These are phyloP conservation scores for Leptinotarsa haldemani DNA, from an alignment of 2,888 invertebrate genomes.

Conservation along the genomic window DNA sequence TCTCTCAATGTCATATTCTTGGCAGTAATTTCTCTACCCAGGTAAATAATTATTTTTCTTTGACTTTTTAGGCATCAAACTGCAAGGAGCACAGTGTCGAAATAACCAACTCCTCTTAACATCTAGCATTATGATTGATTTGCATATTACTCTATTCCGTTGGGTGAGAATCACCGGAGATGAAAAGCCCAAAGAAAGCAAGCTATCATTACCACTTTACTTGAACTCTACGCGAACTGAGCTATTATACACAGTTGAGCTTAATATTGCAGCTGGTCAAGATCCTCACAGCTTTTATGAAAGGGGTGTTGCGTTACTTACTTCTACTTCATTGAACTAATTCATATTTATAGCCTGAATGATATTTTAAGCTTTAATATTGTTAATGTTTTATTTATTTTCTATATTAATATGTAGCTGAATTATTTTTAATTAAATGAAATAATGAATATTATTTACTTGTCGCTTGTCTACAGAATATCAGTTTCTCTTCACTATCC, in stretches of 20 bases:
- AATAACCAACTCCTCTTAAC: constrained; percentile 91
- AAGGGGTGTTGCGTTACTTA: constrained; percentile 95
- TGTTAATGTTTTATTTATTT: constrained; percentile 28
- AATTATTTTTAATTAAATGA: constrained; percentile 14
- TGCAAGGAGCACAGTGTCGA: constrained; percentile 96
- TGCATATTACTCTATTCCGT: constrained; percentile 88
- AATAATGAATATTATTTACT: too few species aligned
- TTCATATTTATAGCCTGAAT: constrained; percentile 21
- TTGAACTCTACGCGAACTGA: constrained; percentile 96
- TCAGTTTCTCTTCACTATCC: too few species aligned
- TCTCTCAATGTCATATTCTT: too few species aligned
- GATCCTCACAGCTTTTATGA: constrained; percentile 98
- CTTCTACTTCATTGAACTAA: constrained; percentile 90
- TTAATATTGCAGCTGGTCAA: constrained; percentile 90
- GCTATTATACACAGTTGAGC: constrained; percentile 93
- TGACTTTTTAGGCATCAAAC: constrained; percentile 78
- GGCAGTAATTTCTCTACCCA: too few species aligned
- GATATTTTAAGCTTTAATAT: constrained; percentile 38
- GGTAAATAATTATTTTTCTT: not conserved
- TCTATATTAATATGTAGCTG: constrained; percentile 20
- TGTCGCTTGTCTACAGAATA: too few species aligned
- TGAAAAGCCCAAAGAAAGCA: constrained; percentile 69
- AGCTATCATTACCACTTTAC: constrained; percentile 94
- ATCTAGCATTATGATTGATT: constrained; percentile 94
- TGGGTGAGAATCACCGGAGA: constrained; percentile 75